phyloP scores from a whole-genome alignment of 2,797 vertebrate genomes.

The Malurus leucopterus region DNA sequence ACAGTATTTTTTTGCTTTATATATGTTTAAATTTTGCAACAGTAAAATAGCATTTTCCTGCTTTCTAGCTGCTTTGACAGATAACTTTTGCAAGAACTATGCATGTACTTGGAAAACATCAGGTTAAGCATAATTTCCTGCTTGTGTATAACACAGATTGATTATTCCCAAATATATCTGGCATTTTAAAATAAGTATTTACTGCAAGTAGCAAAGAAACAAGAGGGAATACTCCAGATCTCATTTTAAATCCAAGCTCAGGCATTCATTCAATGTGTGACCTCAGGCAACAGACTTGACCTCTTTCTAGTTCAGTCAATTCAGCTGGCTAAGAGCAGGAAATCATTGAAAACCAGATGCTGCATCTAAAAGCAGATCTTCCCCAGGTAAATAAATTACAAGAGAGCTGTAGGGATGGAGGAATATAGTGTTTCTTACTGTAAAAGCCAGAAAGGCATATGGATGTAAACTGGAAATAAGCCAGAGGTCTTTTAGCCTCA shows the following conservation, averaged over 20 bases:
- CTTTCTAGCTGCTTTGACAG: not conserved
- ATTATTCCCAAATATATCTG: slow-evolving; percentile 11
- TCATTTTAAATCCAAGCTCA: slow-evolving; percentile 2
- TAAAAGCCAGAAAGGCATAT: slow-evolving; percentile 6
- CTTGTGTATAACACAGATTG: not conserved
- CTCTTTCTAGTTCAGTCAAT: slow-evolving; percentile 35
- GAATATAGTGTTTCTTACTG: slow-evolving; percentile 14
- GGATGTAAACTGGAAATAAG: slow-evolving; percentile 32
- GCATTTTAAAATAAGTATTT: slow-evolving; percentile 1
- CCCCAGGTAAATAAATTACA: slow-evolving; percentile 50
- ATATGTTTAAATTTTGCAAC: not conserved
- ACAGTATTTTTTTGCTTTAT: not conserved
- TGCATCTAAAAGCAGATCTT: slow-evolving; percentile 34
- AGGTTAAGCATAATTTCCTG: slow-evolving; percentile 8
- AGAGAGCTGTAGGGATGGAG: not conserved
- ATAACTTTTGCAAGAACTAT: not conserved
- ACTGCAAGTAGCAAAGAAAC: not conserved
- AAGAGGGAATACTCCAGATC: not conserved
- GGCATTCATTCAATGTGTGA: slow-evolving; percentile 9
- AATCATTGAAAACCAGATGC: slow-evolving; percentile 38
- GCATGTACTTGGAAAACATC: not conserved
- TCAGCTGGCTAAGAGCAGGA: slow-evolving; percentile 27
- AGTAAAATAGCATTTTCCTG: not conserved
- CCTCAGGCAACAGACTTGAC: slow-evolving; percentile 24
- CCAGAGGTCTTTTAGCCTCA: slow-evolving; percentile 9